Evolutionary conservation across 2,888 invertebrate species (phyloP), one percentile per base, ranked within the genome.

Genomic region (Phaedon cochleariae): DNA sequence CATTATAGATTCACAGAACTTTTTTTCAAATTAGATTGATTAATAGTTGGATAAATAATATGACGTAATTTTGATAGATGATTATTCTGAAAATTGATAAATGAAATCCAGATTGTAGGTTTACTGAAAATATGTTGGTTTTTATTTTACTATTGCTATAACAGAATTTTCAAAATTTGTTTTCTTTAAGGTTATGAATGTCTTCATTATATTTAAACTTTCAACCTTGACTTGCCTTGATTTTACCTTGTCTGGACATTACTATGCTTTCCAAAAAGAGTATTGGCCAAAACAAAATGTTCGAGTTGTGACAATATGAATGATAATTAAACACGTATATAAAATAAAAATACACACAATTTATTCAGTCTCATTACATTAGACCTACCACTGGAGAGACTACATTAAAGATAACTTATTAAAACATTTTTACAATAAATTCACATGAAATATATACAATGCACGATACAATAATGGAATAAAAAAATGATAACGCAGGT

Each of bases 331-430:
- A 71, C 68, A 69, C 67, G 59, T 41, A n/a, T 41, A 41, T 65
- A 69, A 59, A 64, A 72, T 69, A 75, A 75, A 74, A 81, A 81
- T 79, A 81, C 75, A 80, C 77, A 80, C 77, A 77, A 73, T 82
- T 82, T 80, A 81, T 80, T 82, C 82, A 82, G 81, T 82, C 82
- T 82, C 80, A 80, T 81, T 79, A 79, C 75, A 79, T 74, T 77
- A 74, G 79, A 80, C 79, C 75, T 78, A 79, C 78, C 76, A 78
- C 77, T 79, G 76, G 75, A 75, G 74, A 77, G 73, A 77, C 74
- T 72, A 70, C 62, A 64, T 68, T 58, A 72, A 66, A 73, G 73
- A 79, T 80, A 79, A 79, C 78, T 80, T 76, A 80, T 75, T 76
- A 78, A 76, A 73, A 68, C 71, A 73, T 79, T 78, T 80, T 80